Conservation (phyloP, 1,140 invertebrate genomes). For the Papilio helenus region DNA sequence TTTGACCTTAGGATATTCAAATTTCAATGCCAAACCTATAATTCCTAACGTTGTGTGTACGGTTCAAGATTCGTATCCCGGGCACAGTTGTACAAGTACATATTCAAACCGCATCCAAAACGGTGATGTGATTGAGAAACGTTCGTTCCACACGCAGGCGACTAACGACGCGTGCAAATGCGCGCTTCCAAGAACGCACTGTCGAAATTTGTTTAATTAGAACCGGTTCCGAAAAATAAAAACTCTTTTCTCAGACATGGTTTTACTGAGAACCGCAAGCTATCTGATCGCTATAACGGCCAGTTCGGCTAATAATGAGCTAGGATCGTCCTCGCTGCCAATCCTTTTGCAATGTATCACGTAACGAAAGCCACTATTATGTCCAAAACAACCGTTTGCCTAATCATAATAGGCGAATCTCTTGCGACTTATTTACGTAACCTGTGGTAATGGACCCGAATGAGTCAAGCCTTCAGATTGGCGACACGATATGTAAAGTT, state of each 20-base stretch:
- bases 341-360: constrained; percentile 46
- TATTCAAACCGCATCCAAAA: constrained; percentile 30
- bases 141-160: background rate
- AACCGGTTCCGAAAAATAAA: constrained; percentile 23
- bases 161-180: constrained; percentile 8
- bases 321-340: constrained; percentile 46
- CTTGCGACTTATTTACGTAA: constrained; percentile 24
- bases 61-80: constrained; percentile 18
- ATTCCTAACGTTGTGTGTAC: background rate
- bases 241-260: constrained; percentile 22
- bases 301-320: constrained; percentile 46
- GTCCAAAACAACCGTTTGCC: constrained; percentile 36
- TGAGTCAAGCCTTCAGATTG: background rate
- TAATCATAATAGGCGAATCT: constrained; percentile 40
- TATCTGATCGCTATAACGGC: constrained; percentile 40
- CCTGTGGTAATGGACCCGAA: constrained; percentile 12
- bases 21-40: background rate
- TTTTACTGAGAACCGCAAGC: constrained; percentile 23
- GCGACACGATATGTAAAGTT: background rate
- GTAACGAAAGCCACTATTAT: constrained; percentile 38
- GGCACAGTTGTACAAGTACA: background rate
- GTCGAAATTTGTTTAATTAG: constrained; percentile 39
- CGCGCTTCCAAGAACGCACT: constrained; percentile 32
- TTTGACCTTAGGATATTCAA: constrained; percentile 1
- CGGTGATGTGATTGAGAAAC: constrained; percentile 20